Base-by-base conservation (phyloP, 2,888 invertebrate species). In the Caradrina clavipalpis region DNA sequence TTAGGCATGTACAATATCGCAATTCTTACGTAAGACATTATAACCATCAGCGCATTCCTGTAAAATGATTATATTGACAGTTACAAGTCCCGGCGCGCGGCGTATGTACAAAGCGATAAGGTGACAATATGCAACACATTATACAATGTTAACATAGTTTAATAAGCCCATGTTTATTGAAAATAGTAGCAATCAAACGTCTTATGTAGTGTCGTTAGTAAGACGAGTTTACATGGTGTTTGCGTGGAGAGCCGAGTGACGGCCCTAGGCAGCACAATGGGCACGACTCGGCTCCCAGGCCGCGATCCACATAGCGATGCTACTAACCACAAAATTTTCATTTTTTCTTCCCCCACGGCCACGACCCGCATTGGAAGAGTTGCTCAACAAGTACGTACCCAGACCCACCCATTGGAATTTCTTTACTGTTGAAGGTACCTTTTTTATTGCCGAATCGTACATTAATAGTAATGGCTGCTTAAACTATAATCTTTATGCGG, bases 271-370 rank as follows among this genome's bases (percentile, higher is more conserved):
- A 58, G 64, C 76, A 88, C 86, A 88, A 88, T 86, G 83, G 78
- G 60, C 69, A 77, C 74, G 76, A 61, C 78, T 73, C 59, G 76
- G 31, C 47, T 69, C 58, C 39, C 42, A 60, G 55, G 81, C 83
- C 78, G 74, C 83, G 84, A 81, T 88, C 85, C 86, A 86, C 81
- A 78, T 81, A 83, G 85, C 81, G 81, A 82, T 82, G 84, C 82
- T 85, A 81, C 86, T 89, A 88, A 93, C 94, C 93, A 90, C 94
- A 93, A 91, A 88, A 89, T 90, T 91, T 89, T 87, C 72, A 87
- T 88, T 92, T 92, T 90, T 90, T 84, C 86, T 85, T 81, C 72
- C 74, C 68, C 81, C 81, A 67, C 69, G 78, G 86, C 78, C 86
- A 79, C 79, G 78, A 89, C 94, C 94, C 94, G 94, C 94, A 94